Evolutionary conservation across 1,140 invertebrate species (phyloP).

Genomic region (Araneus ventricosus): DNA sequence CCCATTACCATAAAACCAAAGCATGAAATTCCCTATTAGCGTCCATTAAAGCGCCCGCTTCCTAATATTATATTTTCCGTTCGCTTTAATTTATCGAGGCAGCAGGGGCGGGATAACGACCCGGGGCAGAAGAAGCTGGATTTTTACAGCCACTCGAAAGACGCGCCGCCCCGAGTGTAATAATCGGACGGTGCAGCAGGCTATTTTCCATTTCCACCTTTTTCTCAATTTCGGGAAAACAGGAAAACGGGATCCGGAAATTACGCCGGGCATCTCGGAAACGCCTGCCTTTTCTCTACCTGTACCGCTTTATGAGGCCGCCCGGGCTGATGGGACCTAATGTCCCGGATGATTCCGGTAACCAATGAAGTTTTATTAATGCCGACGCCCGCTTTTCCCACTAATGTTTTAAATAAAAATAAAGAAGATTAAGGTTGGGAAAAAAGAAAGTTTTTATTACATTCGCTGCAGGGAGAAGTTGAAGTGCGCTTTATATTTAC

Average conservation of each 20-base stretch:
- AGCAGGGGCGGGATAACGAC: not conserved
- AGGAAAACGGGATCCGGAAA: slow-evolving; percentile 34
- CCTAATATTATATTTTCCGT: slow-evolving; percentile 64
- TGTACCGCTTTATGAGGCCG: slow-evolving; percentile 28
- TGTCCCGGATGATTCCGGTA: slow-evolving; percentile 25
- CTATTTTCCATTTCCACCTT: slow-evolving; percentile 65
- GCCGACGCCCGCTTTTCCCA: not conserved
- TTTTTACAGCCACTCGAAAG: slow-evolving; percentile 59
- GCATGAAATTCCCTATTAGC: slow-evolving; percentile 68
- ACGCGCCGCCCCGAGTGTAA: slow-evolving; percentile 23
- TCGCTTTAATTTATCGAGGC: slow-evolving; percentile 65
- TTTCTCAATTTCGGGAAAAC: slow-evolving; percentile 59
- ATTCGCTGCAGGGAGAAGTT: slow-evolving; percentile 3
- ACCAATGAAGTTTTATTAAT: slow-evolving; percentile 55
- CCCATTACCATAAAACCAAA: slow-evolving; percentile 70
- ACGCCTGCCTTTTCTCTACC: not conserved
- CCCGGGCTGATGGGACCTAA: slow-evolving; percentile 29
- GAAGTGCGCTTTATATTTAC: slow-evolving; percentile 17
- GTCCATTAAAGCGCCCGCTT: slow-evolving; percentile 55
- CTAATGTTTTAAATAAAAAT: slow-evolving; percentile 48
- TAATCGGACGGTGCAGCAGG: slow-evolving; percentile 39
- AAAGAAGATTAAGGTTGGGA: not conserved
- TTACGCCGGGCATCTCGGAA: slow-evolving; percentile 14
- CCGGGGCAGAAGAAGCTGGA: not conserved
- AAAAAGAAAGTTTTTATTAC: not conserved